Conservation (phyloP, 1,140 invertebrate genomes). For the Euura lappo region DNA sequence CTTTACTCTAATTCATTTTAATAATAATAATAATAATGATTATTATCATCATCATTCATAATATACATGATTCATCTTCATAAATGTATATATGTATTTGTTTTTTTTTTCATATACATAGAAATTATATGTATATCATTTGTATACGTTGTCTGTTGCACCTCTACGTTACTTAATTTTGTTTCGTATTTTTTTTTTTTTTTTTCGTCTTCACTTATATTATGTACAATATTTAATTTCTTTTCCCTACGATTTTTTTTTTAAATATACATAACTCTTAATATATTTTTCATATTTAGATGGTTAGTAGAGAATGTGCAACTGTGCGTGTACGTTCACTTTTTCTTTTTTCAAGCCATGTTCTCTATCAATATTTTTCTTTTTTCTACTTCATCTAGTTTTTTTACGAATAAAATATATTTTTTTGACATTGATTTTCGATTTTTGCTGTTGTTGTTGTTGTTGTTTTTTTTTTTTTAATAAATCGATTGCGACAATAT, state of each 20-base stretch:
- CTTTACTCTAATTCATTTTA: conserved; percentile 50
- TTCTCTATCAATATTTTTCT: neutral
- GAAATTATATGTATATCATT: conserved; percentile 10
- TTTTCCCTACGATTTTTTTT: neutral
- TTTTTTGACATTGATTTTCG: neutral
- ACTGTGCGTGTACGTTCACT: conserved; percentile 36
- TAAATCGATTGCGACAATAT: neutral
- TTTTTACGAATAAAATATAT: neutral
- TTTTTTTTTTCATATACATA: conserved; percentile 34
- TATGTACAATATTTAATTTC: conserved; percentile 37
- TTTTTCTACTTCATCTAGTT: neutral
- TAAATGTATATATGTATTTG: conserved; percentile 27
- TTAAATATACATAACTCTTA: conserved; percentile 31
- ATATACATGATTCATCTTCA: conserved; percentile 43
- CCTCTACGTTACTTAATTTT: neutral
- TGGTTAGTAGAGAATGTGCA: conserved; percentile 24
- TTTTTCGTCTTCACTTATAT: conserved; percentile 18
- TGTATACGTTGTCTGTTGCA: conserved; percentile 13
- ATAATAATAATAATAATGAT: conserved; percentile 28
- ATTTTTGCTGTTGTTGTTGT: too few relatives aligned
- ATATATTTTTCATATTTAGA: conserved; percentile 25
- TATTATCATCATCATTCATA: conserved; percentile 44
- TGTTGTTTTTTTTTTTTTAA: too few relatives aligned
- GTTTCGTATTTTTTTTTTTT: conserved; percentile 14
- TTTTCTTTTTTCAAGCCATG: neutral